A percentile compares a stretch with the other conserved stretches of the same genome.
Evolutionary conservation across 1,140 invertebrate genomes (phyloP).

Genomic region (Nephila pilipes): DNA sequence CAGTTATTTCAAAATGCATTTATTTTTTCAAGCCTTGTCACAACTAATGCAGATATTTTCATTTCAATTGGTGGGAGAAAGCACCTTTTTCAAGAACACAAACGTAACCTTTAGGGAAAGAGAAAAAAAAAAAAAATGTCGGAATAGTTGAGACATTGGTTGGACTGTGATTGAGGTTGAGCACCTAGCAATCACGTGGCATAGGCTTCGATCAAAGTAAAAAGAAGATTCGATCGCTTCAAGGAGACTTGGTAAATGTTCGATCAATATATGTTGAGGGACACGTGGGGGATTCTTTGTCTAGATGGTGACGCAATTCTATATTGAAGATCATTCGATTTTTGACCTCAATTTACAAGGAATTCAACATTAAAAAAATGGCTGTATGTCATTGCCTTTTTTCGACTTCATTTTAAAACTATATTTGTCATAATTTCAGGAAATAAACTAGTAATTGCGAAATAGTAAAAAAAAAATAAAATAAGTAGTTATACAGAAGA

Average conservation of each 20-base stretch:
- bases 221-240: not conserved
- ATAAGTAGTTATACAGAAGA: no score
- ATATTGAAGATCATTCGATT: not conserved
- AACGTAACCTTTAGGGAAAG: not conserved
- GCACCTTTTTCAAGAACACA: no score
- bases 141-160: not conserved
- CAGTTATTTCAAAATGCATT: no score
- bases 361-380: no score
- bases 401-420: no score
- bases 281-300: not conserved
- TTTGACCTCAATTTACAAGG: not conserved
- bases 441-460: no score
- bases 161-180: not conserved
- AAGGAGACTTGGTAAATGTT: slow-evolving; percentile 16
- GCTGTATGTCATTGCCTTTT: no score
- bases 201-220: not conserved
- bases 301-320: not conserved
- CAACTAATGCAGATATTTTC: not conserved
- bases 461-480: no score
- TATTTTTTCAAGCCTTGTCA: not conserved
- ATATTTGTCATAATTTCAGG: no score
- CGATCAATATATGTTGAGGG: not conserved
- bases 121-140: not conserved
- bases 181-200: not conserved
- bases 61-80: no score